phyloP scores from a whole-genome alignment of 2,113 vertebrate species.

The Jaculus jaculus region DNA sequence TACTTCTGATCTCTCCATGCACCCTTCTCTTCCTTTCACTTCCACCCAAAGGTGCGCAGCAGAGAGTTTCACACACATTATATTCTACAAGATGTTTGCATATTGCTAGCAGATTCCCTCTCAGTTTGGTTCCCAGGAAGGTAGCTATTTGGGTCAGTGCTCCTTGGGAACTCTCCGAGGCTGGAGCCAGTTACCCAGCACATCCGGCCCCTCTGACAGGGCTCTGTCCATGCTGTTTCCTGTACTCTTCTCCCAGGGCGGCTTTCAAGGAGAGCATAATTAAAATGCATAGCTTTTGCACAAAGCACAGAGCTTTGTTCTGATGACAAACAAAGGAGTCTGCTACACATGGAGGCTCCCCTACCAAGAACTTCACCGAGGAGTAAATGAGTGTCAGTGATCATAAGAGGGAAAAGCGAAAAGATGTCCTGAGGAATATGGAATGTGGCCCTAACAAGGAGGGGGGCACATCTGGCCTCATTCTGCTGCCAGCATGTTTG shows the following conservation, averaged over 20 bases:
- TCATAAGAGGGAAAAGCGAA: background rate
- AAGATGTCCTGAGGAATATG: background rate
- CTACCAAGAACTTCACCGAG: background rate
- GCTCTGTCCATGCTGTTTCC: background rate
- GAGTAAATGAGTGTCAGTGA: background rate
- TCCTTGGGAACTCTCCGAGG: background rate
- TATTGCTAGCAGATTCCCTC: no score
- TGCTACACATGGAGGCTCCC: background rate
- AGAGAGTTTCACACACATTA: background rate
- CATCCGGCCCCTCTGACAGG: background rate
- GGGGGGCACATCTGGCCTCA: background rate
- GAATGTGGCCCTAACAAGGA: no score
- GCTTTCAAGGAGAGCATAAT: background rate
- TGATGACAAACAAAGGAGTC: background rate
- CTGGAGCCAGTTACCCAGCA: background rate
- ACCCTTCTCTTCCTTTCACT: no score
- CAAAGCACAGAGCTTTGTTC: constrained; percentile 3
- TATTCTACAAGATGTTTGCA: background rate
- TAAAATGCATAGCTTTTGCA: background rate
- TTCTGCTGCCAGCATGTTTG: background rate
- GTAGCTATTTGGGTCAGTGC: background rate
- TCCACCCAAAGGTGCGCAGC: background rate
- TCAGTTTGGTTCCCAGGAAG: background rate
- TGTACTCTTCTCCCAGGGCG: background rate
- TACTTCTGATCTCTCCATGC: background rate